Conservation (phyloP, 2,113 vertebrate species). For the Podarcis cretensis region DNA sequence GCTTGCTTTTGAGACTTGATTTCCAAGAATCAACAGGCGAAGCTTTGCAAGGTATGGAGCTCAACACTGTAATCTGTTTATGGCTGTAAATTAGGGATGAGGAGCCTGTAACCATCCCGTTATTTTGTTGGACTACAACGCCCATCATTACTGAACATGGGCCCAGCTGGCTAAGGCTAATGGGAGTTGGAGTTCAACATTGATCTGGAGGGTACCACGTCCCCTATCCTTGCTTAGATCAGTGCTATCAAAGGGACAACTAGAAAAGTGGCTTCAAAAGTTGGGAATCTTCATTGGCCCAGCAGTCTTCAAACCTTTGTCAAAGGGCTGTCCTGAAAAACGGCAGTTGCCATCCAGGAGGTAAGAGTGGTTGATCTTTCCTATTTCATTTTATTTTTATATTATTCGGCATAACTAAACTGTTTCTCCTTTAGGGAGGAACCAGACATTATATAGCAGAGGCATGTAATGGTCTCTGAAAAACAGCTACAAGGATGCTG, state of each 20-base stretch:
- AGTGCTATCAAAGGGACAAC: not conserved
- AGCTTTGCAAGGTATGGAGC: not conserved
- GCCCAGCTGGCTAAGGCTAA: too few relatives aligned
- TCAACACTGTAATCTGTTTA: not conserved
- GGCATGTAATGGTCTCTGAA: not conserved
- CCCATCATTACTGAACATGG: too few relatives aligned
- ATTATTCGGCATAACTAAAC: not conserved
- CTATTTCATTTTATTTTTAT: not conserved
- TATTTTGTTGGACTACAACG: too few relatives aligned
- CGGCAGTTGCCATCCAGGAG: not conserved
- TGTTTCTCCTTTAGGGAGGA: not conserved
- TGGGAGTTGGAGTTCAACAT: not conserved
- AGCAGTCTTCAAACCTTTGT: not conserved
- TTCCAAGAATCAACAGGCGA: not conserved
- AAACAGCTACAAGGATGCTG: not conserved
- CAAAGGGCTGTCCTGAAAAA: not conserved
- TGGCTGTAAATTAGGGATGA: not conserved
- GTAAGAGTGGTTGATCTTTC: not conserved
- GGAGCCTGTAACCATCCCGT: too few relatives aligned
- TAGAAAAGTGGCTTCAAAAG: not conserved
- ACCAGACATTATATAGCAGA: not conserved
- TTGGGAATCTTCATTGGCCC: not conserved
- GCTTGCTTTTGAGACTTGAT: not conserved
- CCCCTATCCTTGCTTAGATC: too few relatives aligned
- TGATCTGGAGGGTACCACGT: too few relatives aligned